Percentiles rank a stretch among this genome's conserved stretches.
Conservation (phyloP, 1,140 invertebrate genomes). For the Rhopalosiphum maidis region DNA sequence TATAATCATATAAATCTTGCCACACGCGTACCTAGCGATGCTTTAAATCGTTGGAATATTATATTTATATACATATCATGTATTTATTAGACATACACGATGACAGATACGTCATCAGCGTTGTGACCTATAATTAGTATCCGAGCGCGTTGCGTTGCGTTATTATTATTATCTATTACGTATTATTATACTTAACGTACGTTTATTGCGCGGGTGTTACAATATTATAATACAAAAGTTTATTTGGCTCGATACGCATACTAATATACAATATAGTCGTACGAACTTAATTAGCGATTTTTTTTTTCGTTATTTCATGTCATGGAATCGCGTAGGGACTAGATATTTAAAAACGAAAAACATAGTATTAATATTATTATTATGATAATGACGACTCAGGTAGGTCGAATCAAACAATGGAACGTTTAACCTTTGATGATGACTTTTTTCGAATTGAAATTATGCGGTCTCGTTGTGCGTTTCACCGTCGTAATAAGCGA, state of each 20-base stretch:
- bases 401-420: slow-evolving; percentile 16
- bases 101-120: neutral
- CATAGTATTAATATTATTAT: neutral
- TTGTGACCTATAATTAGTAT: neutral
- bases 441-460: neutral
- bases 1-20: neutral
- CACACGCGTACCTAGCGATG: neutral
- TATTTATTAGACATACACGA: neutral
- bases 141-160: neutral
- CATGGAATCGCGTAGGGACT: neutral
- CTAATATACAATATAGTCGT: neutral
- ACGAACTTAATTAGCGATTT: neutral
- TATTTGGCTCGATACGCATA: neutral
- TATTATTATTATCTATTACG: neutral
- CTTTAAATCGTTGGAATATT: neutral
- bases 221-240: neutral
- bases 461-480: neutral
- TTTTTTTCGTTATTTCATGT: neutral
- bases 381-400: neutral
- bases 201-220: neutral
- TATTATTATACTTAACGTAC: neutral
- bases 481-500: neutral
- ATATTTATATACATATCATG: neutral
- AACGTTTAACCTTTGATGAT: neutral
- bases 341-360: neutral